phyloP scores from a whole-genome alignment of 1,140 invertebrate species.

The Dreissena rostriformis region DNA sequence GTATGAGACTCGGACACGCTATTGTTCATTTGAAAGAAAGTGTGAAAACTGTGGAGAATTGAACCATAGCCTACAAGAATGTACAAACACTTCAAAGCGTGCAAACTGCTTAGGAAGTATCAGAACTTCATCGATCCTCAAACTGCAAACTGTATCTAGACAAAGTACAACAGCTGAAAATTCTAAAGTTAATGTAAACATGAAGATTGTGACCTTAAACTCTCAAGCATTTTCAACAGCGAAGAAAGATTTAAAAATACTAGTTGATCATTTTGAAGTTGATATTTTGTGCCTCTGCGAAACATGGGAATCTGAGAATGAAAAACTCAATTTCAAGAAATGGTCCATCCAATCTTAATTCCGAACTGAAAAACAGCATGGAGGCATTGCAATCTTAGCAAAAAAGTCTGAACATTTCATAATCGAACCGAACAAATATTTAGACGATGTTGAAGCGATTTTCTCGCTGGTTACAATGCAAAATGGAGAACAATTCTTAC shows the following conservation, averaged over 20 bases:
- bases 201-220: too few species aligned
- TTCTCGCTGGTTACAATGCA: background rate
- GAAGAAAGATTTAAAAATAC: too few species aligned
- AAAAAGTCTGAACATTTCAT: background rate
- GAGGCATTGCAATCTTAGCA: background rate
- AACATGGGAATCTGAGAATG: constrained; percentile 1
- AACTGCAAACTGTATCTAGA: constrained; percentile 9
- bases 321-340: background rate
- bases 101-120: background rate
- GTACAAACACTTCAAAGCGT: background rate
- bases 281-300: too few species aligned
- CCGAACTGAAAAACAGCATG: background rate
- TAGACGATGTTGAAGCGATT: constrained; percentile 5
- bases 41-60: constrained; percentile 34
- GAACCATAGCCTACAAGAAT: background rate
- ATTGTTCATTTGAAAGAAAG: background rate
- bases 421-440: background rate
- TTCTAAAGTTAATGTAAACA: background rate
- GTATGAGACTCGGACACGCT: constrained; percentile 16
- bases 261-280: too few species aligned
- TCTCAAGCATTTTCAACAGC: too few species aligned
- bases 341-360: background rate
- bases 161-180: background rate
- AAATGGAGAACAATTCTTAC: background rate
- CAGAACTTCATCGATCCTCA: constrained; percentile 3